A percentile compares a stretch with the other conserved stretches of the same genome.
phyloP scores from a whole-genome alignment of 2,113 vertebrate genomes.

The Setophaga coronata region DNA sequence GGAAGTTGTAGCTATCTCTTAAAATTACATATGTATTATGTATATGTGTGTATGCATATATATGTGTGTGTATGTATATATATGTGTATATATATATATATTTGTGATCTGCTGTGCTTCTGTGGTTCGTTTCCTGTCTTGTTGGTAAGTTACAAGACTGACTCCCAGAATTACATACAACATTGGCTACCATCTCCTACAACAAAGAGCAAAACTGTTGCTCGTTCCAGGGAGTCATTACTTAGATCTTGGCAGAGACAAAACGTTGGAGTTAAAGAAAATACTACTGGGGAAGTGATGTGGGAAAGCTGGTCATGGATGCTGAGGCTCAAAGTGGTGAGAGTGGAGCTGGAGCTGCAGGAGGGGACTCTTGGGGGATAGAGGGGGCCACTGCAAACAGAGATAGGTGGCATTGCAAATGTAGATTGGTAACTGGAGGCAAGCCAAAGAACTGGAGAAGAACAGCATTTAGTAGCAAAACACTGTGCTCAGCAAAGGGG shows the following conservation, averaged over 20 bases:
- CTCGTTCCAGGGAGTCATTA: neutral
- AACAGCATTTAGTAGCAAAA: neutral
- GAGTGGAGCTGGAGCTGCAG: neutral
- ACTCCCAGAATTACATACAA: neutral
- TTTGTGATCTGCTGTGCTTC: neutral
- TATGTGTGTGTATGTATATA: too few species aligned
- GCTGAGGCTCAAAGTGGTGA: accelerated
- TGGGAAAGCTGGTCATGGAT: neutral
- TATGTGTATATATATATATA: accelerated
- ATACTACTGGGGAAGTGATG: neutral
- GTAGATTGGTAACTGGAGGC: neutral
- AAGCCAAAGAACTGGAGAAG: neutral
- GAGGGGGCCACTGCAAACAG: neutral
- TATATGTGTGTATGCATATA: too few species aligned
- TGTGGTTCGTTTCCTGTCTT: neutral
- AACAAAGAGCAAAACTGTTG: neutral
- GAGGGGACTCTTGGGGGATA: neutral
- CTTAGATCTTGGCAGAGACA: neutral
- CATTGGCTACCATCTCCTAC: neutral
- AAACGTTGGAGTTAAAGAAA: neutral
- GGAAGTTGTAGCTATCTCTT: neutral
- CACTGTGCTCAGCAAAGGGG: neutral
- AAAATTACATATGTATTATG: neutral
- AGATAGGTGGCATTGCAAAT: neutral
- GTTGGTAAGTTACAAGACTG: neutral